Evolutionary conservation across 2,113 vertebrate genomes (phyloP).

Genomic region (Proteles cristata): DNA sequence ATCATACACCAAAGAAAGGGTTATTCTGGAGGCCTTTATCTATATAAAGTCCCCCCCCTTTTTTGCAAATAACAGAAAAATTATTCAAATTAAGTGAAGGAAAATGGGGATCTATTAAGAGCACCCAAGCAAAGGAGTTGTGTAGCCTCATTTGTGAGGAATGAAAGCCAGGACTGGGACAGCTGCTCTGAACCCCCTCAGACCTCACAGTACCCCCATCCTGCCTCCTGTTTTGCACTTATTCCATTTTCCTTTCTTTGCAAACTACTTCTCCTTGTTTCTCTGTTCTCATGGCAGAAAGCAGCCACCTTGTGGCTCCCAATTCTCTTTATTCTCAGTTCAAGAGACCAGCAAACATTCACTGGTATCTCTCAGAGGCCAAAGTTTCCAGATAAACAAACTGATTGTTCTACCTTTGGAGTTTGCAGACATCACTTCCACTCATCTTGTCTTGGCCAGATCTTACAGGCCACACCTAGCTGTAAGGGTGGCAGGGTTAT

Average conservation of each 20-base stretch:
- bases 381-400: neutral
- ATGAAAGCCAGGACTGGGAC: neutral
- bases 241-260: neutral
- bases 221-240: neutral
- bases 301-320: neutral
- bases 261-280: neutral
- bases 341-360: neutral
- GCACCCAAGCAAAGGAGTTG: neutral
- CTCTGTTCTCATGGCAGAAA: neutral
- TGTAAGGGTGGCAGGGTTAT: neutral
- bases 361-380: neutral
- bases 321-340: neutral
- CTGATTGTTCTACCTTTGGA: neutral
- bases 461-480: neutral
- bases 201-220: neutral
- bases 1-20: neutral
- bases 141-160: neutral
- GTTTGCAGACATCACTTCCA: neutral
- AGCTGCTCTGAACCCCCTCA: neutral
- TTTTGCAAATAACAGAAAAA: constrained; percentile 22
- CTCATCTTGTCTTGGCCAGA: neutral
- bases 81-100: neutral
- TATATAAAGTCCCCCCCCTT: neutral
- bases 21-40: neutral
- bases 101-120: neutral